A percentile compares a stretch with the other conserved stretches of the same genome.
Evolutionary conservation across 1,140 invertebrate genomes (phyloP).

Genomic region (Oncopeltus fasciatus): DNA sequence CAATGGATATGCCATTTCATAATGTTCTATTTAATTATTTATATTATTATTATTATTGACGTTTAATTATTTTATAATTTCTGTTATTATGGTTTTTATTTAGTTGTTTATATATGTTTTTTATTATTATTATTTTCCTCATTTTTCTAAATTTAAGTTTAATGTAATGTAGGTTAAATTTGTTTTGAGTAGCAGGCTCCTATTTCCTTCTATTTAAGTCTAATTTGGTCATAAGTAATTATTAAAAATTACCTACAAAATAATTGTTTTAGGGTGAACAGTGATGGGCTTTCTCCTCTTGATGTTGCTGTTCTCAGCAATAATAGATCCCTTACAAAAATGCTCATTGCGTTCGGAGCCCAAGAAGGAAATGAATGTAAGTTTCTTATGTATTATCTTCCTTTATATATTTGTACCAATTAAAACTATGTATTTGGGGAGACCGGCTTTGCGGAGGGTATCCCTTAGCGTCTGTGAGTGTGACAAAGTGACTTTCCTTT

Average conservation of each 20-base stretch:
- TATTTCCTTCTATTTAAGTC: too few species aligned
- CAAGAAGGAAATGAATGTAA: constrained; percentile 78
- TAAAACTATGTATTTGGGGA: too few species aligned
- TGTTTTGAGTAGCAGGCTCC: neutral
- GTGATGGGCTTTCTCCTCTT: constrained; percentile 72
- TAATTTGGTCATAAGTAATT: neutral
- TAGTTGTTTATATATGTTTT: neutral
- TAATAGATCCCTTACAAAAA: constrained; percentile 70
- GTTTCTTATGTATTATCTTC: constrained; percentile 29
- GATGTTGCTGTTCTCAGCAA: constrained; percentile 82
- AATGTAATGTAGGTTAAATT: neutral
- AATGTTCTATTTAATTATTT: too few species aligned
- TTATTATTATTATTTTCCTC: neutral
- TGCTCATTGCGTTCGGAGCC: constrained; percentile 75
- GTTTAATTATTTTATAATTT: too few species aligned
- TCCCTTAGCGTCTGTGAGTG: too few species aligned
- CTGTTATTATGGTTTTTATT: too few species aligned
- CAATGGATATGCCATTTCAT: too few species aligned
- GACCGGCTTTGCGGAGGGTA: too few species aligned
- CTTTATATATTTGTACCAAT: too few species aligned
- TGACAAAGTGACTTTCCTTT: too few species aligned
- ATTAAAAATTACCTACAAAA: neutral
- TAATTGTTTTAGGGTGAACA: constrained; percentile 53
- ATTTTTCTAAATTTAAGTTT: neutral
- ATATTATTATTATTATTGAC: too few species aligned